These are phyloP conservation scores for Acholoe squamosa DNA, from an alignment of 2,888 invertebrate genomes.

Conservation along the genomic window DNA sequence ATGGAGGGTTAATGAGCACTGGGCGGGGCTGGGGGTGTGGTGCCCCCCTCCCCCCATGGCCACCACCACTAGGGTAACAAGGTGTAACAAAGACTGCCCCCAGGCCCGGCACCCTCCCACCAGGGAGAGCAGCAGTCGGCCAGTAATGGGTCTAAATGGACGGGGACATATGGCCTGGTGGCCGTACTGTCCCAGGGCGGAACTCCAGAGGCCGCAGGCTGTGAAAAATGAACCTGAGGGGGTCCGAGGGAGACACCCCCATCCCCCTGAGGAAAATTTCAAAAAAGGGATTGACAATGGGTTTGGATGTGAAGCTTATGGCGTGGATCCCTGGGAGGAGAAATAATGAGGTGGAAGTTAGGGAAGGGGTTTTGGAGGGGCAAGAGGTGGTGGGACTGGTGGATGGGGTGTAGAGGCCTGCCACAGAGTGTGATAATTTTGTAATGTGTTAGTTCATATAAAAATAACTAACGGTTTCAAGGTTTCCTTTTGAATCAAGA, in stretches of 20 bases:
- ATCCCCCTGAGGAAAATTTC: not conserved
- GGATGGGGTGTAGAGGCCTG: too few relatives aligned
- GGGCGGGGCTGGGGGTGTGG: not conserved
- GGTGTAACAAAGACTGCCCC: not conserved
- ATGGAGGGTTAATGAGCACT: slow-evolving; percentile 24
- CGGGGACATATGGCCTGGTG: slow-evolving; percentile 39
- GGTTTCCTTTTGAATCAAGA: too few relatives aligned
- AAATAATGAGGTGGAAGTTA: not conserved
- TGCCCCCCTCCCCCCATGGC: not conserved
- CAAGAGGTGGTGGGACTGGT: not conserved
- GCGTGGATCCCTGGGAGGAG: slow-evolving; percentile 10
- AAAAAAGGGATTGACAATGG: not conserved
- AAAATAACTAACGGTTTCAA: too few relatives aligned
- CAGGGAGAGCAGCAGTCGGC: not conserved
- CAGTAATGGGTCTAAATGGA: slow-evolving; percentile 50
- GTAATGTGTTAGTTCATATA: too few relatives aligned
- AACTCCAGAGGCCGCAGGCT: not conserved
- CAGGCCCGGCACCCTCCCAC: not conserved
- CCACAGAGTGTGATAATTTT: too few relatives aligned
- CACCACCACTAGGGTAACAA: not conserved
- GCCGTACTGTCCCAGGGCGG: not conserved
- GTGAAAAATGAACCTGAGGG: slow-evolving; percentile 24
- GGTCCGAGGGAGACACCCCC: slow-evolving; percentile 27
- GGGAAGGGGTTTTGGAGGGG: not conserved
- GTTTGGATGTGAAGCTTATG: not conserved